Base-by-base conservation (phyloP, 2,888 invertebrate genomes). In the Cryptus viduatorius region DNA sequence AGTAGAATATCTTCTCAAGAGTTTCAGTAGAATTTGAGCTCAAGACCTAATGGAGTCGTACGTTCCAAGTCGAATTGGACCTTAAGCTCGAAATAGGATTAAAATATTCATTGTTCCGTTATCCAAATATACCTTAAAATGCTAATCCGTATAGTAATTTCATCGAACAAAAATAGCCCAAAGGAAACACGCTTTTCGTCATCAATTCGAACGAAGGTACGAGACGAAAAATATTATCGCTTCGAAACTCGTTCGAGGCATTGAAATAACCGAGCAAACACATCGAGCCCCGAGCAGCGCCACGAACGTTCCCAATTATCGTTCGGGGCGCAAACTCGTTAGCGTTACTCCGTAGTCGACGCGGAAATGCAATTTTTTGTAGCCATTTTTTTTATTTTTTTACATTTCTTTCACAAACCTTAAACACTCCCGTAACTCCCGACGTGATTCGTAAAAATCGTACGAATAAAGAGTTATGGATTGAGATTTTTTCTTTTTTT, bases 301-400 rank as follows among this genome's bases (percentile, higher is more conserved):
- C 31, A 71, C 69, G 31, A 64, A 64, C 42, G 64, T 64, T 53
- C 56, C 64, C 64, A 85, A 85, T 85, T 85, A 85, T 76, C 85
- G 75, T 76, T 77, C 59, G 48, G 69, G 53, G 79, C 42, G 48
- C 76, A 85, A 85, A 82, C 82, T 85, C 75, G 71, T 85, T 85
- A 85, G 76, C 82, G 65, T 72, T 59, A 4, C 59, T 59, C 53
- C 71, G 69, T 10, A 29, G 46, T 75, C 67, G 71, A 79, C 42
- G 64, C 79, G 79, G 79, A 79, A 79, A 61, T 31, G 4, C 37
- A 71, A 71, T 31, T 53, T 24, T 24, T 29, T 19, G 19, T 53
- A 7, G 16, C 24, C 24, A 50, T 50, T 50, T 50, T 50, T 50
- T n/a, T 53, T 16, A 3, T 48, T 48, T 48, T 48, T 53, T 53